Base-by-base conservation (phyloP, 1,140 invertebrate species). In the Brachionus calyciflorus region DNA sequence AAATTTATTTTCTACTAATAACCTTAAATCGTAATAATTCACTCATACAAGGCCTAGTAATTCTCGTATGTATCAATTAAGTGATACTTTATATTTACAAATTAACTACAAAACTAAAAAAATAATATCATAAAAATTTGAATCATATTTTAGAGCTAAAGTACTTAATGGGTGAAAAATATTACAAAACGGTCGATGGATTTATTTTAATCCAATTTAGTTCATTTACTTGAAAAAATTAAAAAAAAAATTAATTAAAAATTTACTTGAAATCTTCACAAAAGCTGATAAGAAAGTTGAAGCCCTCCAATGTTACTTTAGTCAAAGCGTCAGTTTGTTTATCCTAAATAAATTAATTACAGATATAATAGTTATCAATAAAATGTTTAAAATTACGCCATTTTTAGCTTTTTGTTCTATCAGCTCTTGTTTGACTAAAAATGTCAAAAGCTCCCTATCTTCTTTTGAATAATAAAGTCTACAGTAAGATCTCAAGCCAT, bases 351-450 rank as follows among this genome's bases (percentile, higher is more conserved):
- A 5, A 24, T 65, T 26, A 19, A 33, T 41, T 24, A 17, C 2
- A 2, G 14, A 6, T 19, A 21, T 0, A 75, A 30, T 17, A 70
- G 0, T 26, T 21, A 33, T 48, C 46, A 1, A 5, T 28, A 12
- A 49, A 5, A 26, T 30, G 55, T 30, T 37, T 17, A 40, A 55
- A 76, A 10, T 33, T 53, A 55, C 49, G 12, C 6, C 14, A 9
- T 76, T 41, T 57, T 75, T 75, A 17, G 3, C 17, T 51, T 51
- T 51, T 55, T 41, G 33, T 19, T 76, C 76, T 46, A 51, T 14
- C 19, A 65, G 33, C 65, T 77, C 76, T 77, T 69, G 44, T n/a
- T 77, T 69, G 17, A 77, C 26, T 9, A 77, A 55, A 55, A 77
- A 77, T 17, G 28, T 53, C 17, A 53, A 19, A 9, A 48, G 30